These are phyloP conservation scores for Autographa pulchrina DNA, from an alignment of 2,888 invertebrate species.

Conservation along the genomic window DNA sequence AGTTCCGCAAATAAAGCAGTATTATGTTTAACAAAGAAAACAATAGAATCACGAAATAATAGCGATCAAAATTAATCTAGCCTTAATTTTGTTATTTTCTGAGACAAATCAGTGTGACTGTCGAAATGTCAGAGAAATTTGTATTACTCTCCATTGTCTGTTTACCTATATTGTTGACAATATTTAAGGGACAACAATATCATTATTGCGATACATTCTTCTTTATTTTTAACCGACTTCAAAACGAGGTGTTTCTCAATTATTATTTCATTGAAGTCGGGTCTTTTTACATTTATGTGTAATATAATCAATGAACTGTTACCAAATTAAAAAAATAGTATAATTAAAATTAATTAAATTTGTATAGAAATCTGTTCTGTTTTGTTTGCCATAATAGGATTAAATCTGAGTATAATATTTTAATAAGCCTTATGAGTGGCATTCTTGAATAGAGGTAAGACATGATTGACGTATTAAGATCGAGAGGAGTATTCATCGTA, in stretches of 20 bases:
- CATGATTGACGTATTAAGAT: constrained; percentile 5
- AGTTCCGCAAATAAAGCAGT: constrained; percentile 53
- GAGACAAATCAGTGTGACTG: constrained; percentile 54
- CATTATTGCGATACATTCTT: not conserved
- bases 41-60: constrained; percentile 51
- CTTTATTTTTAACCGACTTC: no score
- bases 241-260: no score
- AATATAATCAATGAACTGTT: no score
- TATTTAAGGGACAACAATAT: not conserved
- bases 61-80: constrained; percentile 52
- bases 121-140: constrained; percentile 48
- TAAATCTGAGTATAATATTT: not conserved
- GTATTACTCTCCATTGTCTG: constrained; percentile 27
- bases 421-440: not conserved
- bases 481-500: not conserved
- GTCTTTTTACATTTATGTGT: no score
- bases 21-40: constrained; percentile 57
- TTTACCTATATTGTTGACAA: constrained; percentile 26
- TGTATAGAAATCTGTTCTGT: not conserved
- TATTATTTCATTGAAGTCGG: no score
- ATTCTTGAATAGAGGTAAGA: not conserved
- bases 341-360: not conserved
- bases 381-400: not conserved
- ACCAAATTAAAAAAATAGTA: no score
- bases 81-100: constrained; percentile 42